Evolutionary conservation across 2,113 vertebrate genomes (phyloP), one percentile per base, ranked within the genome.

Genomic region (Zeus faber): DNA sequence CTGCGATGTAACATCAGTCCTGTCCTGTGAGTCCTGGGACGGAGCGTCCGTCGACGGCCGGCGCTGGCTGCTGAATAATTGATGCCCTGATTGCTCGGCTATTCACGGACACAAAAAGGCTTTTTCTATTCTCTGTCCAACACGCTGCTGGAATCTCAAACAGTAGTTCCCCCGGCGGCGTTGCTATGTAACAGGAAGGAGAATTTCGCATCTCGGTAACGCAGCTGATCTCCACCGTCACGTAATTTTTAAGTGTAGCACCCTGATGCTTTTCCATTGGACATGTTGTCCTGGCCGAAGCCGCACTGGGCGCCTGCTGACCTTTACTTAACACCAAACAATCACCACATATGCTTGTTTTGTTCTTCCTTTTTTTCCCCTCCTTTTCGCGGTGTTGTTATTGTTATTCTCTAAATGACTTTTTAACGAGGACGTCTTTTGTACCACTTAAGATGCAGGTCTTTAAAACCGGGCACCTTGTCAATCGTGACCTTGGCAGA

Each of bases 61-160:
- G 74, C 71, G 22, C 65, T 70, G 69, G 79, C 68, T 80, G 72
- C 68, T 74, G 67, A 86, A 88, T 86, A 86, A 86, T 88, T 83
- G 77, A 87, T 85, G 84, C 72, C 49, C 73, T 87, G 82, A 85
- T 85, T 83, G 82, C 71, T 62, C 25, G 56, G 56, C 77, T 79
- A 79, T 84, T 81, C 83, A 76, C 43, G 55, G 76, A 83, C 79
- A 84, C 77, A 85, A 82, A 82, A 86, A 85, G 69, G 77, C 77
- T 87, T 81, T 85, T 80, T 70, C 72, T 81, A 76, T 81, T 79
- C 73, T 76, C 74, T 73, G 67, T 62, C 70, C 68, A 67, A 81
- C 72, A 69, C 77, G 60, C 70, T 62, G 44, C 68, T 74, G 39
- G 65, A 83, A 78, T 81, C 58, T 67, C 71, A 84, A 85, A 71